Evolutionary conservation across 2,797 vertebrate genomes (phyloP).

Genomic region (Enteromius argenteus): DNA sequence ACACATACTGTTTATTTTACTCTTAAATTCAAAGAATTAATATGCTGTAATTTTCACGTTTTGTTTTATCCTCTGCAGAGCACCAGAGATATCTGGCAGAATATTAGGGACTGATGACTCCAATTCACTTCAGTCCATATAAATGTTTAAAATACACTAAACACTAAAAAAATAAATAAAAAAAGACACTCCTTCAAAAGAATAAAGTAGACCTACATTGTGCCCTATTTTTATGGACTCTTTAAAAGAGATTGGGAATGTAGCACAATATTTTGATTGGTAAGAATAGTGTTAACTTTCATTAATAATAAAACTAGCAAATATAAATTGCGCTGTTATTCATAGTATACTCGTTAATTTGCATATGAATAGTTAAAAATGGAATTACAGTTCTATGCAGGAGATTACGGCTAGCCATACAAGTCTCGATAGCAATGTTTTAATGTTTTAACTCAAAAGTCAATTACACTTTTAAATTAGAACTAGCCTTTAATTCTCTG

Average conservation of each 20-base stretch:
- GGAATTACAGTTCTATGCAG: not conserved
- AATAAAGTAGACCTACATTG: not conserved
- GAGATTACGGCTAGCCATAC: not conserved
- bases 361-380: no score
- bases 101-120: not conserved
- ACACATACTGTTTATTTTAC: not conserved
- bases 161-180: no score
- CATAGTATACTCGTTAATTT: no score
- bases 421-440: not conserved
- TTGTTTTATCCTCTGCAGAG: not conserved
- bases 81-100: not conserved
- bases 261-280: not conserved
- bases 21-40: not conserved
- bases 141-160: not conserved
- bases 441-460: not conserved
- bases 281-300: not conserved
- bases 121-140: not conserved
- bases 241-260: not conserved
- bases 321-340: not conserved
- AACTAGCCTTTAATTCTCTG: not conserved
- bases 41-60: not conserved
- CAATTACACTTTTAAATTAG: not conserved
- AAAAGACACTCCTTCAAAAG: not conserved
- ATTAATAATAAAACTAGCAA: not conserved
- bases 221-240: not conserved